Percentiles rank a stretch among this genome's conserved stretches.
Conservation (phyloP, 1,140 invertebrate species). For the Papilio polytes region DNA sequence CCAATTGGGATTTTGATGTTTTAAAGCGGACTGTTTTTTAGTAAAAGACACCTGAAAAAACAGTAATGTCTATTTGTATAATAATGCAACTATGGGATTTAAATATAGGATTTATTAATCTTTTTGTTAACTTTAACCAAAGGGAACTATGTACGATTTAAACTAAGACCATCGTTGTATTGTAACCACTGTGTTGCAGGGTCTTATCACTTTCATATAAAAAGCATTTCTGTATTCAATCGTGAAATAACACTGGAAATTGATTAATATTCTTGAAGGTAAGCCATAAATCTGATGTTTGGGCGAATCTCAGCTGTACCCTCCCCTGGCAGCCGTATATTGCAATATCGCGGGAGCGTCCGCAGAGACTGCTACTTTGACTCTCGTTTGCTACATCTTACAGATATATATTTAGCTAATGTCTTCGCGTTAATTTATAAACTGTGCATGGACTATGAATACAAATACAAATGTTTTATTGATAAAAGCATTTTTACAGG, state of each 20-base stretch:
- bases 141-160: not conserved
- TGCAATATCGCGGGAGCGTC: constrained; percentile 59
- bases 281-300: constrained; percentile 74
- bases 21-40: too few relatives aligned
- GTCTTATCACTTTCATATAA: not conserved
- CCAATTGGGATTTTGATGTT: not conserved
- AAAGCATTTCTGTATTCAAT: constrained; percentile 35
- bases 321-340: constrained; percentile 75
- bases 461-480: too few relatives aligned
- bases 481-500: too few relatives aligned
- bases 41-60: too few relatives aligned
- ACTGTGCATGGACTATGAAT: not conserved
- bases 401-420: constrained; percentile 28
- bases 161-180: not conserved
- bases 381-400: constrained; percentile 30
- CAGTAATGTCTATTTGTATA: too few relatives aligned
- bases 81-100: too few relatives aligned
- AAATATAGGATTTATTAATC: not conserved
- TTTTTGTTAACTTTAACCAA: not conserved
- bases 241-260: constrained; percentile 47
- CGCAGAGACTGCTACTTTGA: constrained; percentile 49
- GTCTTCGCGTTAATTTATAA: constrained; percentile 9
- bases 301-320: constrained; percentile 65
- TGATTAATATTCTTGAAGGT: constrained; percentile 69
- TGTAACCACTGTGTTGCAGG: not conserved